A percentile compares a stretch with the other conserved stretches of the same genome.
phyloP scores from a whole-genome alignment of 2,888 invertebrate genomes.

The Melipona beecheii region DNA sequence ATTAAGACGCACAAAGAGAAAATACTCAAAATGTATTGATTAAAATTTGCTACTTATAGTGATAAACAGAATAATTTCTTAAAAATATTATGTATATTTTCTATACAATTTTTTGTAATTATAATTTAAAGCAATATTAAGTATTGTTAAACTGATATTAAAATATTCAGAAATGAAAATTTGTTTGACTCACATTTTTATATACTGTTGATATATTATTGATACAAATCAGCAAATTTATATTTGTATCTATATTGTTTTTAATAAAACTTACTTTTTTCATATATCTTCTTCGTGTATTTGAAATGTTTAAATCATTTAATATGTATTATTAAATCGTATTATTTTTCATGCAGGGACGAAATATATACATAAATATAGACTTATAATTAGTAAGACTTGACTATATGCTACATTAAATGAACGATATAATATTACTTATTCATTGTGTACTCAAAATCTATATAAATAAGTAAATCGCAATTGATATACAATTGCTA shows the following conservation, averaged over 20 bases:
- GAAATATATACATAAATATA: too few species aligned
- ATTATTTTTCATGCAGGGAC: neutral
- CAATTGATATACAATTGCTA: neutral
- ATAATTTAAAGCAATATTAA: constrained; percentile 25
- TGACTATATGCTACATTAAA: neutral
- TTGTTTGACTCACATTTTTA: constrained; percentile 30
- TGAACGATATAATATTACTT: neutral
- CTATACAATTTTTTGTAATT: constrained; percentile 32
- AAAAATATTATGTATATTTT: constrained; percentile 28
- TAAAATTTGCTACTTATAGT: neutral
- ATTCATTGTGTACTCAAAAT: neutral
- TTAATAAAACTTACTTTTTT: constrained; percentile 44
- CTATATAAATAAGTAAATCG: neutral
- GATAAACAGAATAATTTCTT: neutral
- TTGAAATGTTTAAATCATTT: neutral
- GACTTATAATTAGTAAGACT: neutral
- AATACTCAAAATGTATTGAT: constrained; percentile 12
- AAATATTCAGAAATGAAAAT: constrained; percentile 1
- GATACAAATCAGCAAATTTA: constrained; percentile 12
- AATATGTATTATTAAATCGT: neutral
- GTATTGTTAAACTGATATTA: constrained; percentile 9
- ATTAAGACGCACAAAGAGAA: constrained; percentile 31
- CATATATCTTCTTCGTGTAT: constrained; percentile 17
- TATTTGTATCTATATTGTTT: constrained; percentile 40
- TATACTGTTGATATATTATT: constrained; percentile 10